These are phyloP conservation scores for Porites lutea DNA, from an alignment of 64 coral and sea anemone species.

Conservation along the genomic window DNA sequence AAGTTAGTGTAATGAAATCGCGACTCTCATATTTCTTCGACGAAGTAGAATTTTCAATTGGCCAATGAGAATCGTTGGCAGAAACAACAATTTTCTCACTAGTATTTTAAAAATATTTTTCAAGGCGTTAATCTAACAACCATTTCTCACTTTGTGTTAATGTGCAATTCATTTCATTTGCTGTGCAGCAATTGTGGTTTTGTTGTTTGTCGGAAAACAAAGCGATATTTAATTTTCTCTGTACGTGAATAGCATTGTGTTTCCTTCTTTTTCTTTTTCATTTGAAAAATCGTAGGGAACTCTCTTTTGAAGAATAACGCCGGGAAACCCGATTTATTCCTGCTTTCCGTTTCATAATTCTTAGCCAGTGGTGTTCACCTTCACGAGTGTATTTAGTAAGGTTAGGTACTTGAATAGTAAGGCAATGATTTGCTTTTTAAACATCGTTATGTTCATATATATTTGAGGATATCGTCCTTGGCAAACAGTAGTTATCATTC, in stretches of 20 bases:
- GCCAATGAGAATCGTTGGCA: not conserved
- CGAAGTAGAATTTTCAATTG: not conserved
- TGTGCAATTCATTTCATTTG: conserved; percentile 48
- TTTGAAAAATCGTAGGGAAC: not conserved
- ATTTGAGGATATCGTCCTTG: not conserved
- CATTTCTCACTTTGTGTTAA: conserved; percentile 49
- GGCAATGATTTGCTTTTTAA: not conserved
- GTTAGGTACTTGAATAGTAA: not conserved
- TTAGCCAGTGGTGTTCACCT: not conserved
- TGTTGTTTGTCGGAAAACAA: conserved; percentile 35
- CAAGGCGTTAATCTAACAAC: not conserved
- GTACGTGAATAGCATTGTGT: conserved; percentile 37
- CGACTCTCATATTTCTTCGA: not conserved
- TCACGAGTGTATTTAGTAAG: not conserved
- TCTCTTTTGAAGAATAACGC: not conserved
- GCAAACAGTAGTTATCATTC: not conserved
- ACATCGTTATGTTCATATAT: not conserved
- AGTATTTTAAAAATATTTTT: not conserved
- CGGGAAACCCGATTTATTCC: not conserved
- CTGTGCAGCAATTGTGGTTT: conserved; percentile 9
- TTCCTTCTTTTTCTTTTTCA: not conserved
- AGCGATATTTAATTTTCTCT: conserved; percentile 54
- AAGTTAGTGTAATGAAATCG: conserved; percentile 17
- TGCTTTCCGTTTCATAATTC: not conserved
- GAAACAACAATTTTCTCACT: not conserved